Conservation (phyloP, 1,140 invertebrate genomes). For the Drosophila ficusphila region DNA sequence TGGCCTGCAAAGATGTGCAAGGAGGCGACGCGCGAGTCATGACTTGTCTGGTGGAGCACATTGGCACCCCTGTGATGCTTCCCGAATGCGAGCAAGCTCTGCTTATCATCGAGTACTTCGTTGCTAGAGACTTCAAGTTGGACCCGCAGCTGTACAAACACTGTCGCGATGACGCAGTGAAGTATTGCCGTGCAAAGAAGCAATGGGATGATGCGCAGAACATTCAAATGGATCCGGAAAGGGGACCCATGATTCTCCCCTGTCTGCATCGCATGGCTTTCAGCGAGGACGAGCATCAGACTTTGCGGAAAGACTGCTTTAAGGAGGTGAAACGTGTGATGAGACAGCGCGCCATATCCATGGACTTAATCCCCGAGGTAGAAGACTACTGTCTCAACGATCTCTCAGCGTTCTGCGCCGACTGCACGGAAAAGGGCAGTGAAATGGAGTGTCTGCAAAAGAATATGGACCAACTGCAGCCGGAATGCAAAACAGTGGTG, state of each 20-base stretch:
- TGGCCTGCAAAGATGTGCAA: constrained; percentile 88
- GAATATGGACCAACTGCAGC: constrained; percentile 89
- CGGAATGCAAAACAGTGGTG: constrained; percentile 86
- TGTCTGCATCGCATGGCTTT: constrained; percentile 96
- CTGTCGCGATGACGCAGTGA: constrained; percentile 94
- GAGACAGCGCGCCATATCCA: constrained; percentile 94
- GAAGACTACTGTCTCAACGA: constrained; percentile 95
- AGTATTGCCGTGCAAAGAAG: constrained; percentile 91
- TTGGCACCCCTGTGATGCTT: constrained; percentile 94
- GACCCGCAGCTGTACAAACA: constrained; percentile 94
- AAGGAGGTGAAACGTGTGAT: constrained; percentile 95
- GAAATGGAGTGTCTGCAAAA: constrained; percentile 97
- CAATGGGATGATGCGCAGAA: constrained; percentile 90
- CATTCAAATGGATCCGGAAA: constrained; percentile 88
- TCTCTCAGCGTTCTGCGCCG: constrained; percentile 92
- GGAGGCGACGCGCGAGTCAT: constrained; percentile 92
- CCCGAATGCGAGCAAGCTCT: constrained; percentile 95
- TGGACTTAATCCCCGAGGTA: constrained; percentile 97
- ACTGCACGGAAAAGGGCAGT: constrained; percentile 92
- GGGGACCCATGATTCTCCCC: constrained; percentile 93
- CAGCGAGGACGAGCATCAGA: constrained; percentile 88
- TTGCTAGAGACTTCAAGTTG: constrained; percentile 96
- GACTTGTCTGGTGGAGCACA: constrained; percentile 96
- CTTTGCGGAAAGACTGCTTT: constrained; percentile 87
- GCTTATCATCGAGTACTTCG: constrained; percentile 98